Evolutionary conservation across 2,797 vertebrate genomes (phyloP).

Genomic region (Pteronotus mesoamericanus): DNA sequence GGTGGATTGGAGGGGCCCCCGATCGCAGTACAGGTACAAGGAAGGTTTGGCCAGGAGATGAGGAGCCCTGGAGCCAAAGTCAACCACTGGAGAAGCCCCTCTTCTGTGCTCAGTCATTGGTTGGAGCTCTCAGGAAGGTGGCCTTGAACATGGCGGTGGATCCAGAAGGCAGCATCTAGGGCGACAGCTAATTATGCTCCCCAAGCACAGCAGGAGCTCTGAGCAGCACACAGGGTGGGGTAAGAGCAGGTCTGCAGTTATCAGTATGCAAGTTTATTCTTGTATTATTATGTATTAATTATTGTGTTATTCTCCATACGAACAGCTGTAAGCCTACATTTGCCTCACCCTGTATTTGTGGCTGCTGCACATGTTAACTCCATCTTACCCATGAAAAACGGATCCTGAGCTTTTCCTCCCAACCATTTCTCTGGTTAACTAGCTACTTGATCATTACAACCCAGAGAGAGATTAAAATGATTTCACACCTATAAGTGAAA

Average conservation of each 20-base stretch:
- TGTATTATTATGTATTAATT: not conserved
- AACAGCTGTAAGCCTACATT: not conserved
- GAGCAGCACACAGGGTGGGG: not conserved
- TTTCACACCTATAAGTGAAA: not conserved
- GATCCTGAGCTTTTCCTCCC: not conserved
- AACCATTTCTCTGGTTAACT: not conserved
- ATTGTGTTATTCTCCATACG: not conserved
- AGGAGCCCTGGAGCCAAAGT: not conserved
- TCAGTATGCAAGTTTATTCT: not conserved
- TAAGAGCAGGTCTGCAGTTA: not conserved
- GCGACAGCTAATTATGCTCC: not conserved
- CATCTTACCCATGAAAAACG: rapidly evolving
- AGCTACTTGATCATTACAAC: not conserved
- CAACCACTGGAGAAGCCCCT: rapidly evolving
- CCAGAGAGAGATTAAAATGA: not conserved
- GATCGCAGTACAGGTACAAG: rapidly evolving
- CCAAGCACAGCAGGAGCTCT: not conserved
- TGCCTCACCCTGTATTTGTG: not conserved
- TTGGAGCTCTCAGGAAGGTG: not conserved
- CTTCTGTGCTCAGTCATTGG: not conserved
- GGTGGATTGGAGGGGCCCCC: not conserved
- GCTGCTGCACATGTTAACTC: rapidly evolving
- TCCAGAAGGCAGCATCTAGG: not conserved
- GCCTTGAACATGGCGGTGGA: not conserved
- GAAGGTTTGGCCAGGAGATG: not conserved